Evolutionary conservation across 2,113 vertebrate genomes (phyloP), one percentile per base, ranked within the genome.

Genomic region (Thymallus thymallus): DNA sequence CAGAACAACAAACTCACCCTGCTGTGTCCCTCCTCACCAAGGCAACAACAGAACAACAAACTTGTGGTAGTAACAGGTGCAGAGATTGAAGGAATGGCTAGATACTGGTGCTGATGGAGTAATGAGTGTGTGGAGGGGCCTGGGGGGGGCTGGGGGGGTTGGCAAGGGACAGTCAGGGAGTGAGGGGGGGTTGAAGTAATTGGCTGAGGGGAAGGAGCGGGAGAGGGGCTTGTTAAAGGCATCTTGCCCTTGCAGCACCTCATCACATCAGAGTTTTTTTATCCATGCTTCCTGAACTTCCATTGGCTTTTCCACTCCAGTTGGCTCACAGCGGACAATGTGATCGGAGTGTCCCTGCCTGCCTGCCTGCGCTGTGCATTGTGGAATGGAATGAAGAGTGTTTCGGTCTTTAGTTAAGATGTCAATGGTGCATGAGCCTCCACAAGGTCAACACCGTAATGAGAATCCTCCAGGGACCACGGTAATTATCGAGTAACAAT

Each of bases 391-490:
- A 51, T 51, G 48, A 51, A 76, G 80, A 75, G 24, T 67, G 77
- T 89, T 86, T 79, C 72, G 62, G 58, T 83, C 82, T 84, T 79
- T 85, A 83, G 89, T 88, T 84, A 85, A 87, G 89, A 90, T 90
- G 88, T 91, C 89, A 88, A 73, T 76, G 84, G 83, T 85, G 80
- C 82, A 66, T 87, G 85, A 82, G 78, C 88, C 86, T 87, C 82
- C 60, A 77, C 88, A 92, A 92, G 90, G 89, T 92, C 91, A 86
- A 66, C 71, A 71, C 77, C 76, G 85, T 88, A 87, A 91, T 91
- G 88, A 89, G 83, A 91, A 90, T 86, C 76, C 87, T 80, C 78
- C 77, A 32, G 83, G 73, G 88, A 90, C 78, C 77, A 67, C 67
- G 51, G 84, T 80, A 87, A 91, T 92, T 89, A 91, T 88, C 85